Evolutionary conservation across 2,888 invertebrate species (phyloP).

Genomic region (Drosophila nr. perissopoda): DNA sequence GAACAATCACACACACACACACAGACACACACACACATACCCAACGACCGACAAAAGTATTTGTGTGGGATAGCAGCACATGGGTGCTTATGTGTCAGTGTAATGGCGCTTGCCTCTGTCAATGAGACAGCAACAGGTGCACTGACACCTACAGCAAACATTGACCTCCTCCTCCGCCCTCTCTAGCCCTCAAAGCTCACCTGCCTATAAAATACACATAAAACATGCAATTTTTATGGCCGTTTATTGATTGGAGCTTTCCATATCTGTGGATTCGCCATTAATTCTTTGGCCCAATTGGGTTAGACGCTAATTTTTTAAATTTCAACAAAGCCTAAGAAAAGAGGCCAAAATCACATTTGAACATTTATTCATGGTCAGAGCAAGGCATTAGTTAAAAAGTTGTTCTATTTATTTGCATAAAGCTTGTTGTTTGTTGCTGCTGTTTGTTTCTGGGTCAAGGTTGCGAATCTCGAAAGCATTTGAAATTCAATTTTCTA

Average conservation of each 20-base stretch:
- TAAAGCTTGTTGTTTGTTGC: not conserved
- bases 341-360: not conserved
- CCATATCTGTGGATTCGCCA: slow-evolving; percentile 7
- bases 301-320: not conserved
- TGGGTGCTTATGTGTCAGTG: slow-evolving; percentile 32
- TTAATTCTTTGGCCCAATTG: slow-evolving; percentile 19
- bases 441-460: slow-evolving; percentile 2
- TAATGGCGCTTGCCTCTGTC: slow-evolving; percentile 50
- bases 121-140: slow-evolving; percentile 69
- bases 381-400: not conserved
- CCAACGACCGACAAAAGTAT: slow-evolving; percentile 26
- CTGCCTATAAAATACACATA: slow-evolving; percentile 5
- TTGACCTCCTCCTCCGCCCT: not conserved
- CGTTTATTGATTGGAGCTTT: slow-evolving; percentile 35
- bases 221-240: slow-evolving; percentile 1
- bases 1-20: slow-evolving; percentile 11
- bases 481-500: slow-evolving; percentile 16
- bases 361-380: not conserved
- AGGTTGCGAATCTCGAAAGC: not conserved
- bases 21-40: not conserved
- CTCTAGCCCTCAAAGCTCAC: not conserved
- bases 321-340: not conserved
- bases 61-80: slow-evolving; percentile 29
- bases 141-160: slow-evolving; percentile 36
- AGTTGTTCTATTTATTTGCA: slow-evolving; percentile 1